These are phyloP conservation scores for Arremon brunneinucha DNA, from an alignment of 2,797 vertebrate genomes.

Conservation along the genomic window DNA sequence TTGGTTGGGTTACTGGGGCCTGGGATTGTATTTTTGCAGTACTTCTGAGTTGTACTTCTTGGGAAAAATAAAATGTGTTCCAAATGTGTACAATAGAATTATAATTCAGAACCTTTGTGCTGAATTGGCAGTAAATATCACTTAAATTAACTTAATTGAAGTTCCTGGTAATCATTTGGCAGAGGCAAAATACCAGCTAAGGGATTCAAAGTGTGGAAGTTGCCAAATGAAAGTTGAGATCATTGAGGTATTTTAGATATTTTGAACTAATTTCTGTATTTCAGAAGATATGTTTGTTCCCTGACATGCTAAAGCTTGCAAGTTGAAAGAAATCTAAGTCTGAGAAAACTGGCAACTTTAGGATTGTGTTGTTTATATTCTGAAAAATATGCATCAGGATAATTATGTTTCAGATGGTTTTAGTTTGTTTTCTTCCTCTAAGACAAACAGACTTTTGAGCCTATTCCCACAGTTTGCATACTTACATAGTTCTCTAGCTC, in stretches of 20 bases:
- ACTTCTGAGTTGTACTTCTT: not conserved
- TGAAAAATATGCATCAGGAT: not conserved
- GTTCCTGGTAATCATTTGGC: not conserved
- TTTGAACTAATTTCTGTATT: slow-evolving; percentile 7
- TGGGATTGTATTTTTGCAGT: not conserved
- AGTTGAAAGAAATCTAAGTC: not conserved
- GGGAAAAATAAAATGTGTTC: not conserved
- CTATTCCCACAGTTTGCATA: not conserved
- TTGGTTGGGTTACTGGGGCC: not conserved
- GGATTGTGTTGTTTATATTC: not conserved
- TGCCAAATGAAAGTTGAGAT: slow-evolving; percentile 4
- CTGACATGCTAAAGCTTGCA: not conserved
- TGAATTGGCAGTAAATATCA: not conserved
- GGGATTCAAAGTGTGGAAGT: not conserved
- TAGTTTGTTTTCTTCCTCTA: not conserved
- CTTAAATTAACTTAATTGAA: slow-evolving; percentile 24
- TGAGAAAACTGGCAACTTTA: not conserved
- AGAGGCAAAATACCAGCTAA: not conserved
- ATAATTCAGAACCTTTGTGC: slow-evolving; percentile 6
- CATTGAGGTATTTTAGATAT: not conserved
- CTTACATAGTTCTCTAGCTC: not conserved
- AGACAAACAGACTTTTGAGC: not conserved
- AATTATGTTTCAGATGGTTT: slow-evolving; percentile 18
- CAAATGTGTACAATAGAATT: not conserved
- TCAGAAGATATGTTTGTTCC: not conserved